Conservation (phyloP, 2,888 invertebrate genomes). For the Drosophila anomalata region DNA sequence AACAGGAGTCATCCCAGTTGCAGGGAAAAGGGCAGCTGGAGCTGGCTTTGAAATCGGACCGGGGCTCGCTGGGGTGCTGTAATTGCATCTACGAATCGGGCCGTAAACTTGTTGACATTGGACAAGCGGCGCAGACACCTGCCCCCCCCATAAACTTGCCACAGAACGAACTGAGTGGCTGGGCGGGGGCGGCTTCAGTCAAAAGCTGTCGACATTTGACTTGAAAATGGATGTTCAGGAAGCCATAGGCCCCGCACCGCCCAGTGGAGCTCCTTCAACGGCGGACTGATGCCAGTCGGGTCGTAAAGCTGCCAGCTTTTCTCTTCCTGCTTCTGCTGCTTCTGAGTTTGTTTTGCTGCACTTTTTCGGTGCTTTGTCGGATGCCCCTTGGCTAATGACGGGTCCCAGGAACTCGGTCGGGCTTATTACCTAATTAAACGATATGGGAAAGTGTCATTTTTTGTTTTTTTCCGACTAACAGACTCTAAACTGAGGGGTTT, state of each 20-base stretch:
- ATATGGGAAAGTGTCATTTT: neutral
- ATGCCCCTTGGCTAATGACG: constrained; percentile 28
- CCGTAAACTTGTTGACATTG: constrained; percentile 63
- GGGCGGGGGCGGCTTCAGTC: constrained; percentile 37
- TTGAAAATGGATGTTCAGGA: constrained; percentile 45
- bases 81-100: constrained; percentile 57
- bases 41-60: neutral
- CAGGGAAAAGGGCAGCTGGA: neutral
- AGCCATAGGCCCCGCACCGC: constrained; percentile 29
- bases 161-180: constrained; percentile 11
- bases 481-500: neutral
- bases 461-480: neutral
- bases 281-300: constrained; percentile 32
- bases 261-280: constrained; percentile 27
- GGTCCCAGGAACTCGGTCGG: neutral
- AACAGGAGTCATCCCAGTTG: neutral
- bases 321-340: constrained; percentile 32
- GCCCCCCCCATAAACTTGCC: constrained; percentile 12
- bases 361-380: neutral
- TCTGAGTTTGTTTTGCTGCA: neutral
- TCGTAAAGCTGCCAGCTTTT: constrained; percentile 43
- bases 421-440: neutral
- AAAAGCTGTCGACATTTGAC: constrained; percentile 63
- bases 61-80: constrained; percentile 14
- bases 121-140: constrained; percentile 30